Conservation (phyloP, 92 coral and sea anemone species). For the Siderastrea radians region DNA sequence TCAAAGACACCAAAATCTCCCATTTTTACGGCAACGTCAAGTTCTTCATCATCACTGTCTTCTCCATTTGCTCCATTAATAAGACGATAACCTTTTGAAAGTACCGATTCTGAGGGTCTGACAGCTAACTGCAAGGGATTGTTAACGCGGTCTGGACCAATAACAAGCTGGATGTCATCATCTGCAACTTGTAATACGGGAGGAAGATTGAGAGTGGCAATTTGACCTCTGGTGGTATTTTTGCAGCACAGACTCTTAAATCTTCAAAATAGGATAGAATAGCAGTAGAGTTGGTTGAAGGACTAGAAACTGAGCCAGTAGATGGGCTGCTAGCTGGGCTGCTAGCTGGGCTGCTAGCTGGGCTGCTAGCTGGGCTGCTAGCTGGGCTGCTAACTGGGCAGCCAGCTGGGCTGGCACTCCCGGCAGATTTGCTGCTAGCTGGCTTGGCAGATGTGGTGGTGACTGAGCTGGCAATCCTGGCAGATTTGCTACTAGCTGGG, state of each 20-base stretch:
- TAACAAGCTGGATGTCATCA: conserved; percentile 9
- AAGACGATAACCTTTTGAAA: neutral
- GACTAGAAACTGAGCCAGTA: neutral
- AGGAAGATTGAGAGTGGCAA: conserved; percentile 55
- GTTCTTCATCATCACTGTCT: conserved; percentile 42
- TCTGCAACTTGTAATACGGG: conserved; percentile 43
- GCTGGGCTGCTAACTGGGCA: too few relatives aligned
- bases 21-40: conserved; percentile 48
- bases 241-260: conserved; percentile 12
- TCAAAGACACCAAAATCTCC: conserved; percentile 65
- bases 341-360: too few relatives aligned
- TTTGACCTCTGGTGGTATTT: conserved; percentile 31
- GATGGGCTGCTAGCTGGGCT: too few relatives aligned
- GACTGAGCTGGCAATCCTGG: neutral
- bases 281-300: neutral
- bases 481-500: neutral
- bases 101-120: conserved; percentile 26
- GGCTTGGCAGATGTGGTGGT: neutral
- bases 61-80: conserved; percentile 15
- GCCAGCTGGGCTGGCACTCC: neutral
- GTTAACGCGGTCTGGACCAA: conserved; percentile 5
- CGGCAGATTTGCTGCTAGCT: too few relatives aligned
- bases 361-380: too few relatives aligned
- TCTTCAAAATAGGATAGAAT: neutral
- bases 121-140: conserved; percentile 38